Conservation (phyloP, 2,888 invertebrate species). For the Venusia cambrica region DNA sequence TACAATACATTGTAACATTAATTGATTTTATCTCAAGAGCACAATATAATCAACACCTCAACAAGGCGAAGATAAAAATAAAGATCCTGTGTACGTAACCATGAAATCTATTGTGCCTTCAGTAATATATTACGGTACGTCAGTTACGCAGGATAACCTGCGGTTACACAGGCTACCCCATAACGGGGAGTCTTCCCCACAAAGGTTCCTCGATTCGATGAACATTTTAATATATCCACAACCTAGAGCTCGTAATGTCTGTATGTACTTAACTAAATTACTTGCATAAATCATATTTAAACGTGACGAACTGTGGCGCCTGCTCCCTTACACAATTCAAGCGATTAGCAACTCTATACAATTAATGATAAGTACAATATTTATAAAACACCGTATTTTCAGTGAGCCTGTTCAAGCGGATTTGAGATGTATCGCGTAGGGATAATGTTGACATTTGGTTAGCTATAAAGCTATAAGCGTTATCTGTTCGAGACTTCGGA, state of each 20-base stretch:
- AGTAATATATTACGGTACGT: slow-evolving; percentile 27
- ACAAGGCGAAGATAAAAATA: slow-evolving; percentile 1
- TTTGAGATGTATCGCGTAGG: slow-evolving; percentile 1
- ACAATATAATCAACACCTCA: not conserved
- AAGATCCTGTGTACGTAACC: slow-evolving; percentile 8
- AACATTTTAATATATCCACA: slow-evolving; percentile 74
- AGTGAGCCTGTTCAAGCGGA: not conserved
- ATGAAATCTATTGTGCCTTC: slow-evolving; percentile 19
- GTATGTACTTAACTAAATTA: slow-evolving; percentile 79
- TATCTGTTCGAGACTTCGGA: slow-evolving; percentile 43
- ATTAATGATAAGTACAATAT: slow-evolving; percentile 35
- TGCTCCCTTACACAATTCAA: slow-evolving; percentile 33
- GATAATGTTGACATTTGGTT: slow-evolving; percentile 19
- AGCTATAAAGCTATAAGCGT: slow-evolving; percentile 24
- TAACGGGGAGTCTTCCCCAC: slow-evolving; percentile 27
- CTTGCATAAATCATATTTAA: slow-evolving; percentile 80
- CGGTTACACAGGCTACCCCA: no score
- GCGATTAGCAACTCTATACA: slow-evolving; percentile 43
- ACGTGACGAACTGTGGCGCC: slow-evolving; percentile 67
- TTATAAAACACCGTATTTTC: slow-evolving; percentile 22
- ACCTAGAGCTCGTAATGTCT: slow-evolving; percentile 62
- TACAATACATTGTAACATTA: no score
- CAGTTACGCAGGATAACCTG: no score
- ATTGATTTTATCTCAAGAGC: no score
- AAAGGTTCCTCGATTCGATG: slow-evolving; percentile 48